phyloP scores from a whole-genome alignment of 2,797 vertebrate genomes.

The Rhynchotus rufescens region DNA sequence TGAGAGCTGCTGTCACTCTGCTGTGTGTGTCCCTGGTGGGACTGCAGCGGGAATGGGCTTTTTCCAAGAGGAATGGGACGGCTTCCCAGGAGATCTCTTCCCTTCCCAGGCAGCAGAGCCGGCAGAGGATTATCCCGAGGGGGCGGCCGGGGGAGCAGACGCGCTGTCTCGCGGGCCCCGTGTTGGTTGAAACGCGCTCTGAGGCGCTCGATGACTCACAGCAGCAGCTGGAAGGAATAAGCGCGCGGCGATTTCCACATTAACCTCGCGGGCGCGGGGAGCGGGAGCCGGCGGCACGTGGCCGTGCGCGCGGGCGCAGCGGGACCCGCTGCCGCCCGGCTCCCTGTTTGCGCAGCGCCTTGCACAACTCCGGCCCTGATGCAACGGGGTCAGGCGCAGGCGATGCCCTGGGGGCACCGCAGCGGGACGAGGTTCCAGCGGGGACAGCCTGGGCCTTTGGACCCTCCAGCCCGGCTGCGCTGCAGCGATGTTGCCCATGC shows the following conservation, averaged over 20 bases:
- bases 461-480: background rate
- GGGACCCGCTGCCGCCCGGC: fast-evolving
- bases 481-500: too few relatives aligned
- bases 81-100: constrained; percentile 51
- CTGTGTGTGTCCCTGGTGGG: too few relatives aligned
- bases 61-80: background rate
- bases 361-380: background rate
- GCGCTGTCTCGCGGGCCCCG: constrained; percentile 30
- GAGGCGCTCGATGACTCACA: constrained; percentile 67
- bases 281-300: background rate
- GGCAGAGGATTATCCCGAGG: constrained; percentile 39
- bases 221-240: constrained; percentile 75
- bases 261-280: constrained; percentile 26
- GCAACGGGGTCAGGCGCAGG: background rate
- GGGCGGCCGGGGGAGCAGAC: constrained; percentile 42
- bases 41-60: too few relatives aligned
- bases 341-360: background rate
- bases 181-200: constrained; percentile 57
- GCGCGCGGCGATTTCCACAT: constrained; percentile 62
- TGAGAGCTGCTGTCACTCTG: too few relatives aligned
- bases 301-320: background rate
- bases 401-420: background rate
- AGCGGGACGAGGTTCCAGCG: background rate
- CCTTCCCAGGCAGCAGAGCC: constrained; percentile 47
- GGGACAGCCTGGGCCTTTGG: fast-evolving